Percentiles rank a stretch among this genome's conserved stretches.
phyloP scores from a whole-genome alignment of 35 echinoderm and acorn worm species.

The Ophiothrix spiculata region DNA sequence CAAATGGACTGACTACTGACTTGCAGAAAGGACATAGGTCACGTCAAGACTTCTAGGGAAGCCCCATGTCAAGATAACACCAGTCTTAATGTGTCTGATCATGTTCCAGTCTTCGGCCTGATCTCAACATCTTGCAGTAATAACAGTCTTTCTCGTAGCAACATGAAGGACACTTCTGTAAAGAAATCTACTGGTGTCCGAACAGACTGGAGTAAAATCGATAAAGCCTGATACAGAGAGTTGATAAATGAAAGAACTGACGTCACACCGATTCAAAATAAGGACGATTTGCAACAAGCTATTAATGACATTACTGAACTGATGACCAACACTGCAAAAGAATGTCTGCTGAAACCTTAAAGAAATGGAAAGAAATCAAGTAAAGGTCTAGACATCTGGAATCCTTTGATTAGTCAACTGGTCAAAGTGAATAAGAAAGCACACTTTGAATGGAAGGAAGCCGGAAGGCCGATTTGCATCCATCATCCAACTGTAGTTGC shows the following conservation, averaged over 20 bases:
- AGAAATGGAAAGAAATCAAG: not conserved
- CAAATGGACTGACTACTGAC: not conserved
- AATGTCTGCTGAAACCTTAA: not conserved
- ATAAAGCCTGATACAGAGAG: not conserved
- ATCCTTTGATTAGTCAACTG: not conserved
- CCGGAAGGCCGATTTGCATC: not conserved
- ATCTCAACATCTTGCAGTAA: not conserved
- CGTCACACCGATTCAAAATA: not conserved
- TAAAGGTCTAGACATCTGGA: not conserved
- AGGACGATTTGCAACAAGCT: not conserved
- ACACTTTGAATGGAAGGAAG: not conserved
- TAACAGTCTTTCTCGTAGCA: not conserved
- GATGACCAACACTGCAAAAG: not conserved
- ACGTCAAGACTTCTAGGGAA: not conserved
- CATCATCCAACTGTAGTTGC: not conserved
- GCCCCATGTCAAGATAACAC: not conserved
- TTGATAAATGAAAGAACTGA: not conserved
- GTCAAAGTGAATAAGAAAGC: not conserved
- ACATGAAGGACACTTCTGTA: not conserved
- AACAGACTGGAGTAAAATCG: not conserved
- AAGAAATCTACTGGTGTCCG: not conserved
- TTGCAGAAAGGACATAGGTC: not conserved
- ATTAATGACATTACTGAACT: not conserved
- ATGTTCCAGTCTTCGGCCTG: not conserved
- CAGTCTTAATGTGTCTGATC: not conserved